Evolutionary conservation across 2,113 vertebrate genomes (phyloP).

Genomic region (Paralichthys olivaceus): DNA sequence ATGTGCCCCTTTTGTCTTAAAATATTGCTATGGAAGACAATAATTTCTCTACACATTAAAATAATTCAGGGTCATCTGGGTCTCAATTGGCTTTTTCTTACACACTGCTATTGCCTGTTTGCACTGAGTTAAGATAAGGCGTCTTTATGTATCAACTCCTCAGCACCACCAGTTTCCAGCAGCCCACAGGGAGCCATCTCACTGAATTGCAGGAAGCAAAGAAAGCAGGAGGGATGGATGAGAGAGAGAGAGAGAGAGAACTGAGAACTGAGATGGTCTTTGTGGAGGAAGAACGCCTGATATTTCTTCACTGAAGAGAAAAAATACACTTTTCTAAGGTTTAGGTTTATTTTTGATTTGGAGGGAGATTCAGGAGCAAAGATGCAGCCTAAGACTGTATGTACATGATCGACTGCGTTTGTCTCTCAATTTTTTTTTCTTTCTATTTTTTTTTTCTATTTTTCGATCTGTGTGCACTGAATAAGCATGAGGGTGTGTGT

Average conservation of each 20-base stretch:
- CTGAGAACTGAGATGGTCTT: slow-evolving; percentile 69
- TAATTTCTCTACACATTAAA: background rate
- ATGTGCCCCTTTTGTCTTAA: background rate
- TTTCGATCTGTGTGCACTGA: slow-evolving; percentile 26
- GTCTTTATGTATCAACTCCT: slow-evolving; percentile 65
- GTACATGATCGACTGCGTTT: slow-evolving; percentile 38
- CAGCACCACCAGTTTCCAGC: slow-evolving; percentile 63
- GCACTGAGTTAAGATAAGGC: slow-evolving; percentile 54
- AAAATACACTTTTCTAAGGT: slow-evolving; percentile 8
- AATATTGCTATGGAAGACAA: background rate
- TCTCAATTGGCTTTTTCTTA: slow-evolving; percentile 20
- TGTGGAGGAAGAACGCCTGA: slow-evolving; percentile 57
- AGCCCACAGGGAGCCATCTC: slow-evolving; percentile 70
- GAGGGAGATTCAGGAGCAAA: slow-evolving; percentile 20
- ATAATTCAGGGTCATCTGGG: slow-evolving; percentile 12
- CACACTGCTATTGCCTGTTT: slow-evolving; percentile 21
- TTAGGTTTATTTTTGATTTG: background rate
- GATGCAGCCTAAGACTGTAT: slow-evolving; percentile 30
- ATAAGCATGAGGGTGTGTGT: slow-evolving; percentile 23
- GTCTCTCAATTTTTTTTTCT: slow-evolving; percentile 7
- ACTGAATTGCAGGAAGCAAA: slow-evolving; percentile 67
- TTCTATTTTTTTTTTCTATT: slow-evolving; percentile 18
- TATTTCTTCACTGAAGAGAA: slow-evolving; percentile 57
- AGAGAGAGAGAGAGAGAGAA: slow-evolving; percentile 32
- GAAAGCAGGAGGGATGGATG: slow-evolving; percentile 52